These are phyloP conservation scores for Macquaria australasica DNA, from an alignment of 2,113 vertebrate species.

Conservation along the genomic window DNA sequence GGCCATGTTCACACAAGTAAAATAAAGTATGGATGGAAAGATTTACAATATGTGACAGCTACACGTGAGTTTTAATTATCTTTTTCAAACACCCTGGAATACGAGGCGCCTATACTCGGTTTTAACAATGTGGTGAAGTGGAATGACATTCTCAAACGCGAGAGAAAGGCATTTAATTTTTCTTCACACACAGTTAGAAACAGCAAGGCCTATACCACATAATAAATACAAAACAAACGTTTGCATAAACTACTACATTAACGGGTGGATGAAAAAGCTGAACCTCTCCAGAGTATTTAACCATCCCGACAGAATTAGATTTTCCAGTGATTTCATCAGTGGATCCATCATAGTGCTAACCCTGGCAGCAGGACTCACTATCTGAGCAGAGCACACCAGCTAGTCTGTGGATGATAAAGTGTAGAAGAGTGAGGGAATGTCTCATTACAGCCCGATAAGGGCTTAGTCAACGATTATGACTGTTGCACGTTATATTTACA, in stretches of 20 bases:
- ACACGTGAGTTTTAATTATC: neutral
- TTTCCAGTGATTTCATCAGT: conserved; percentile 77
- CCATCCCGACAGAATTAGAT: conserved; percentile 58
- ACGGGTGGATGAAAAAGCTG: conserved; percentile 27
- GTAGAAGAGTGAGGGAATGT: conserved; percentile 77
- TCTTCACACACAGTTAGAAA: neutral
- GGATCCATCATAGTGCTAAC: conserved; percentile 64
- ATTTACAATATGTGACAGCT: neutral
- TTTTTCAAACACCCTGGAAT: neutral
- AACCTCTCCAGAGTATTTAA: conserved; percentile 32
- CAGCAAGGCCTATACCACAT: neutral
- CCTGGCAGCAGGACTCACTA: conserved; percentile 63
- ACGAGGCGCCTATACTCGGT: neutral
- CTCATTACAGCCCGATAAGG: conserved; percentile 80
- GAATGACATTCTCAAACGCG: neutral
- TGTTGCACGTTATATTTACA: conserved; percentile 76
- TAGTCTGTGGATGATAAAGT: conserved; percentile 79
- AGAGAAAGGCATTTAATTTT: neutral
- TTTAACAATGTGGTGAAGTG: neutral
- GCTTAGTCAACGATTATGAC: conserved; percentile 63
- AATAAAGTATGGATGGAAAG: neutral
- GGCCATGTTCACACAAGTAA: neutral
- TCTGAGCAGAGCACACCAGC: conserved; percentile 79
- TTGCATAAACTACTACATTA: neutral
- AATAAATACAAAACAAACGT: neutral